Evolutionary conservation across 1,140 invertebrate genomes (phyloP).

Genomic region (Sycobia sp.): DNA sequence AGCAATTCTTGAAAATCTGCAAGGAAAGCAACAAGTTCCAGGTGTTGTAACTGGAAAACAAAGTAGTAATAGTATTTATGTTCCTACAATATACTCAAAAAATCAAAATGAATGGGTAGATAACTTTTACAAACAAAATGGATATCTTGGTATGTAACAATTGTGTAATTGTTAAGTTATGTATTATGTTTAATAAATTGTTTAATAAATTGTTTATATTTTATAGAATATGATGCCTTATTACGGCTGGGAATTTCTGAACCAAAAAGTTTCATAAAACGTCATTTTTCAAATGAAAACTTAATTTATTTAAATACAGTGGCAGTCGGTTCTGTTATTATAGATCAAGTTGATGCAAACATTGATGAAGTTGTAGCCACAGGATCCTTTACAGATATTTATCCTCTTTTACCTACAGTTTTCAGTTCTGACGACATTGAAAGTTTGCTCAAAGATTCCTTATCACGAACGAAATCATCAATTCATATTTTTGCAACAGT

Average conservation of each 20-base stretch:
- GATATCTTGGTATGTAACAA: constrained; percentile 74
- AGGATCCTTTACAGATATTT: constrained; percentile 80
- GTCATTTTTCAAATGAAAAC: constrained; percentile 75
- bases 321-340: constrained; percentile 75
- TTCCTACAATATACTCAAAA: constrained; percentile 88
- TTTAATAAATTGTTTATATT: constrained; percentile 25
- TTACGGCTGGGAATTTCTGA: constrained; percentile 87
- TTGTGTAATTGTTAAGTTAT: constrained; percentile 8
- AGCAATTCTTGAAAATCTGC: constrained; percentile 71
- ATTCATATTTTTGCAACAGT: constrained; percentile 50
- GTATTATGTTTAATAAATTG: background rate
- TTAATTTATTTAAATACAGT: constrained; percentile 77
- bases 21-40: constrained; percentile 72
- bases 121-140: constrained; percentile 92
- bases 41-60: constrained; percentile 81
- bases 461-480: constrained; percentile 60
- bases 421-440: constrained; percentile 78
- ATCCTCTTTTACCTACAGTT: constrained; percentile 78
- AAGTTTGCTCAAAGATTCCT: constrained; percentile 70
- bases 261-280: constrained; percentile 80
- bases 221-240: constrained; percentile 86
- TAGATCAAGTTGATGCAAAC: constrained; percentile 80
- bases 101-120: constrained; percentile 88
- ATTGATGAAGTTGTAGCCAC: constrained; percentile 83
- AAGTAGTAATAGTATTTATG: constrained; percentile 76